Evolutionary conservation across 2,113 vertebrate genomes (phyloP).

Genomic region (Nerophis ophidion): DNA sequence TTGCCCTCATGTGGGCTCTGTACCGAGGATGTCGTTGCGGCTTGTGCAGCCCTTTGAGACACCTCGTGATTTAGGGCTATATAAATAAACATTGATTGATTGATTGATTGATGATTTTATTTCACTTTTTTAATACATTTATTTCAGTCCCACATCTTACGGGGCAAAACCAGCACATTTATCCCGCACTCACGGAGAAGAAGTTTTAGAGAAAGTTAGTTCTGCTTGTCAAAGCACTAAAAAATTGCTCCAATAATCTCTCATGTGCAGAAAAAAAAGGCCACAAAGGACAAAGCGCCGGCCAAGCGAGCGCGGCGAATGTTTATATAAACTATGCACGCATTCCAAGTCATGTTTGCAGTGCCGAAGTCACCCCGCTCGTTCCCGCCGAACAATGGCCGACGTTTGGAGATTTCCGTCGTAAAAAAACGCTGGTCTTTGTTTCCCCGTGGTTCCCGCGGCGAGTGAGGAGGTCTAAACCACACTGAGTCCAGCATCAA

Average conservation of each 20-base stretch:
- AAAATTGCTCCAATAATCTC: slow-evolving; percentile 26
- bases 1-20: too few relatives aligned
- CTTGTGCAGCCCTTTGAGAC: too few relatives aligned
- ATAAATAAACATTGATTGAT: too few relatives aligned
- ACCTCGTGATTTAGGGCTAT: too few relatives aligned
- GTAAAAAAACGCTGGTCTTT: slow-evolving; percentile 47
- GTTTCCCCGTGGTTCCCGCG: slow-evolving; percentile 55
- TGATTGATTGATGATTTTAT: too few relatives aligned
- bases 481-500: slow-evolving; percentile 38
- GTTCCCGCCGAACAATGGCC: slow-evolving; percentile 40
- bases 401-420: slow-evolving; percentile 46
- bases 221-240: neutral
- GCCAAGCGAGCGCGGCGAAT: slow-evolving; percentile 10
- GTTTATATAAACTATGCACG: slow-evolving; percentile 37
- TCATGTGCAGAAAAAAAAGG: slow-evolving; percentile 19
- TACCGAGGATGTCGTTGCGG: too few relatives aligned
- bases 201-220: neutral
- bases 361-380: slow-evolving; percentile 15
- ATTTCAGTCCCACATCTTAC: too few relatives aligned
- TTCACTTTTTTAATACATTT: too few relatives aligned
- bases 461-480: slow-evolving; percentile 36
- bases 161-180: neutral
- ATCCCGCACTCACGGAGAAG: neutral
- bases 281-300: slow-evolving; percentile 27
- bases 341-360: slow-evolving; percentile 29